phyloP scores from a whole-genome alignment of 2,888 invertebrate species.

The Automeris io region DNA sequence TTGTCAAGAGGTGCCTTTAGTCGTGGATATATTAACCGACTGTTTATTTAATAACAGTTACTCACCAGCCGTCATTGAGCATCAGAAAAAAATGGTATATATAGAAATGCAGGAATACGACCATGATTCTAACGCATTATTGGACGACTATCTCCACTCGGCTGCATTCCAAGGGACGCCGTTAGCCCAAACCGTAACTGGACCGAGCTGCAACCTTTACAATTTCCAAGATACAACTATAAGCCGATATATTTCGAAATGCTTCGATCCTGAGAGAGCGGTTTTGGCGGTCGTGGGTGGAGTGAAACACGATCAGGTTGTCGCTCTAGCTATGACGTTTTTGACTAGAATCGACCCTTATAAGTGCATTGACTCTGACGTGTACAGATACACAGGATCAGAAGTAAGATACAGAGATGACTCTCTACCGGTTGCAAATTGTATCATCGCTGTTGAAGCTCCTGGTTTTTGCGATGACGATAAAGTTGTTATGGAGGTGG shows the following conservation, averaged over 20 bases:
- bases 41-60: slow-evolving; percentile 90
- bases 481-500: slow-evolving; percentile 94
- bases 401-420: slow-evolving; percentile 93
- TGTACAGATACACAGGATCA: slow-evolving; percentile 90
- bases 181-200: slow-evolving; percentile 60
- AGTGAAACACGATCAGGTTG: slow-evolving; percentile 89
- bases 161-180: slow-evolving; percentile 66
- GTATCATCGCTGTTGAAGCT: slow-evolving; percentile 94
- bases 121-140: slow-evolving; percentile 29
- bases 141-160: slow-evolving; percentile 58
- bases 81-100: slow-evolving; percentile 45
- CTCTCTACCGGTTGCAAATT: slow-evolving; percentile 89
- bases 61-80: slow-evolving; percentile 36
- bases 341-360: slow-evolving; percentile 78
- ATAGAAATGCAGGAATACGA: slow-evolving; percentile 54
- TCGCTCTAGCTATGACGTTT: slow-evolving; percentile 84
- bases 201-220: slow-evolving; percentile 81
- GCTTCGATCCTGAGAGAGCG: slow-evolving; percentile 92
- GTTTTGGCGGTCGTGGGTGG: slow-evolving; percentile 96
- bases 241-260: slow-evolving; percentile 84
- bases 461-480: slow-evolving; percentile 94
- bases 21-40: slow-evolving; percentile 94
- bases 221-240: slow-evolving; percentile 82
- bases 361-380: slow-evolving; percentile 59
- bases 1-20: slow-evolving; percentile 88